Base-by-base conservation (phyloP, 2,888 invertebrate genomes). In the Matsumyia berberina region DNA sequence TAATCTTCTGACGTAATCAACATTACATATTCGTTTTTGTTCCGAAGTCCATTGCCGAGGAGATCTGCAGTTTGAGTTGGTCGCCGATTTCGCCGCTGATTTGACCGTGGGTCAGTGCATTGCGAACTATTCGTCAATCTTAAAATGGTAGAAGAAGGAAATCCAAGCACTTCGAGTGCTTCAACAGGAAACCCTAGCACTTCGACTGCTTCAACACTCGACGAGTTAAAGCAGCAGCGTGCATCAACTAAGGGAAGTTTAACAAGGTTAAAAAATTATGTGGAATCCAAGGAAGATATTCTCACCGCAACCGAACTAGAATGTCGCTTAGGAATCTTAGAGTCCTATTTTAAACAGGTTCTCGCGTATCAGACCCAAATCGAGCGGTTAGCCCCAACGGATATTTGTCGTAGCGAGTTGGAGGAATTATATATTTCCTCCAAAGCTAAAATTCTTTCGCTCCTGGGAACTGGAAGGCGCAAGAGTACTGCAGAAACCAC, bases 391-490 rank as follows among this genome's bases (percentile, higher is more conserved):
- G 42, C 9, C 15, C 44, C 44, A n/a, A 39, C 44, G 3, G 60
- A 66, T 46, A 24, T 6, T 5, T 6, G 12, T 9, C 6, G 73
- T 42, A n/a, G 42, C 7, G 62, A 73, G 24, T 6, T 73, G 4
- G 73, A 73, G 9, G 73, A 73, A 0, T 53, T 73, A 15, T 73
- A 55, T 12, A 17, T 62, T 4, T 8, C 11, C 3, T 17, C 51
- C 3, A 37, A 67, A 67, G 17, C 51, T 9, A 66, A 33, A 9
- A 67, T 67, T 29, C 5, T 39, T 24, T 37, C 37, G 11, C n/a
- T 69, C 0, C 15, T 57, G 12, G 53, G 55, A 15, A 12, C 29
- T 9, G 44, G 42, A 11, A 69, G 39, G 5, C 53, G 44, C n/a
- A 9, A 5, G 1, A 67, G 37, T 37, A 24, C 24, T 1, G 15